These are phyloP conservation scores for Chaetura pelagica DNA, from an alignment of 2,113 vertebrate species.

Conservation along the genomic window DNA sequence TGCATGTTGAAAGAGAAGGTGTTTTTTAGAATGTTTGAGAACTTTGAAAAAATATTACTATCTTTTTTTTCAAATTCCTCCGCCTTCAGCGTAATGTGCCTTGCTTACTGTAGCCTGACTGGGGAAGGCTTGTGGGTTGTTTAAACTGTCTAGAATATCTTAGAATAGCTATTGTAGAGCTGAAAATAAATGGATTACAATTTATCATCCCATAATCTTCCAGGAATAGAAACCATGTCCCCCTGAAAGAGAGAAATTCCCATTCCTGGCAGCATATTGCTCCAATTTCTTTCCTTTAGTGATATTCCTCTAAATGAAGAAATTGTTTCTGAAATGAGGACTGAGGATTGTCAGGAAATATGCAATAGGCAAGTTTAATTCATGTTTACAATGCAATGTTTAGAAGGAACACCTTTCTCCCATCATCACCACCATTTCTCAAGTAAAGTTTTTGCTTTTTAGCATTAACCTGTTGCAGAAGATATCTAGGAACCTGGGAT, in stretches of 20 bases:
- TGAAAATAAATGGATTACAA: background rate
- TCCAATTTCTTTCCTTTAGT: background rate
- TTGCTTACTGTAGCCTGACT: background rate
- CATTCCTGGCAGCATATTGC: background rate
- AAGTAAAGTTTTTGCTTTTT: background rate
- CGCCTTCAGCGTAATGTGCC: background rate
- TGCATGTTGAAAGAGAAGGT: background rate
- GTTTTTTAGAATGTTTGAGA: background rate
- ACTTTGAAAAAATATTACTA: background rate
- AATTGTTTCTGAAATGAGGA: background rate
- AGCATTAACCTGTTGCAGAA: background rate
- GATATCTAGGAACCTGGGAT: background rate
- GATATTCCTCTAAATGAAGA: background rate
- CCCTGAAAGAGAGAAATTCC: background rate
- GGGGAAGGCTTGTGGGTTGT: background rate
- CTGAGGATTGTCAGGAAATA: background rate
- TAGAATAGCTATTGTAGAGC: background rate
- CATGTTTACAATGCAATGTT: background rate
- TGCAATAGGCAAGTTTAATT: background rate
- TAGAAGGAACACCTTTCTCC: background rate
- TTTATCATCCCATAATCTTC: background rate
- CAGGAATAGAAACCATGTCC: background rate
- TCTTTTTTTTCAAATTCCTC: slow-evolving; percentile 8
- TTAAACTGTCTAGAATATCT: slow-evolving; percentile 20
- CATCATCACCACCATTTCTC: background rate